Conservation (phyloP, 2,888 invertebrate species). For the Drosophila crucigera region DNA sequence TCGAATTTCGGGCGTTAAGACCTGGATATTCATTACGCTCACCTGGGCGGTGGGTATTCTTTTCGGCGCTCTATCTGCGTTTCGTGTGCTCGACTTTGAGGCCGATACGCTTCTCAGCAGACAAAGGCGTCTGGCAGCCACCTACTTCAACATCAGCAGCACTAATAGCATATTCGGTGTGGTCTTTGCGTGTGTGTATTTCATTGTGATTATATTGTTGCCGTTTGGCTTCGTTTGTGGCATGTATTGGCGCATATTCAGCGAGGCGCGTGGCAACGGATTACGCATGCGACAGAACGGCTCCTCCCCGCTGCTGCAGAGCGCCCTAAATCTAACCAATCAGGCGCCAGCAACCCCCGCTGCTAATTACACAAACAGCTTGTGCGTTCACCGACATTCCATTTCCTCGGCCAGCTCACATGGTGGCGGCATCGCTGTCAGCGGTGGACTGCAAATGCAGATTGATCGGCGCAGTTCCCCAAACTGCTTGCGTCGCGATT, state of each 20-base stretch:
- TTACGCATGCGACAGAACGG: slow-evolving; percentile 85
- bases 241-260: slow-evolving; percentile 86
- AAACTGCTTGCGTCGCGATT: slow-evolving; percentile 81
- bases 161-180: slow-evolving; percentile 81
- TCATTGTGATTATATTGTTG: slow-evolving; percentile 84
- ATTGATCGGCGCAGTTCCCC: slow-evolving; percentile 82
- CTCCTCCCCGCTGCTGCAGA: slow-evolving; percentile 85
- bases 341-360: slow-evolving; percentile 55
- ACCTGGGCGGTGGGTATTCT: slow-evolving; percentile 85
- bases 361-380: slow-evolving; percentile 73
- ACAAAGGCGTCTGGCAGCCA: slow-evolving; percentile 69
- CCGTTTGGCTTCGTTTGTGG: slow-evolving; percentile 85
- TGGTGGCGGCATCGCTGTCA: slow-evolving; percentile 56
- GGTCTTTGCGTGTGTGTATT: slow-evolving; percentile 83
- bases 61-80: slow-evolving; percentile 85
- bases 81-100: slow-evolving; percentile 83
- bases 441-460: slow-evolving; percentile 83
- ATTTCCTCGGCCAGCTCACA: slow-evolving; percentile 82
- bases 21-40: slow-evolving; percentile 85
- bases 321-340: slow-evolving; percentile 84
- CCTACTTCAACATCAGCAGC: slow-evolving; percentile 69
- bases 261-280: slow-evolving; percentile 85
- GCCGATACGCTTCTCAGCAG: slow-evolving; percentile 78
- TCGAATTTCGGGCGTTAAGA: slow-evolving; percentile 85
- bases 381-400: slow-evolving; percentile 82